Evolutionary conservation across 2,113 vertebrate species (phyloP), one percentile per base, ranked within the genome.

Genomic region (Prietella phreatophila): DNA sequence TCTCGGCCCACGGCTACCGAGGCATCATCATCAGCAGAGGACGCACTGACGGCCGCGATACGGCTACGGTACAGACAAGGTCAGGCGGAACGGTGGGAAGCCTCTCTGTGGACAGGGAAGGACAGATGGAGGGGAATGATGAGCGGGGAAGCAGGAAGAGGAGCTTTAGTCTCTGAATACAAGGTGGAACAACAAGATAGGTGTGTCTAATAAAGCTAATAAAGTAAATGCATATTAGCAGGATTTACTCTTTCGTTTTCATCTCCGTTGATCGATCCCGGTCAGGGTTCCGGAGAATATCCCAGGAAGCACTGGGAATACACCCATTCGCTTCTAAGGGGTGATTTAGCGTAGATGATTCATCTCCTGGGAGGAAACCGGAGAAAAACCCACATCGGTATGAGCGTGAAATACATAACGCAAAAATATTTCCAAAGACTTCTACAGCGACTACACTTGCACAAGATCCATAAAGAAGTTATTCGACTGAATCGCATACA

Each of bases 41-140:
- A 75, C 80, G 75, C n/a, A 9, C 79, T 61, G 86, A 83, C 56
- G 4, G 67, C 67, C 0, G 39, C 6, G 20, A 11, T 82, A 20
- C 53, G 7, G 53, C 9, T 22, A 78, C 20, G 13, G 50, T 14
- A 60, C 78, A 19, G 78, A 15, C 76, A 89, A 86, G 88, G 84
- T 89, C 88, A 86, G 79, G 22, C 9, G 33, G 81, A 56, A 56
- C 50, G 22, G 80, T 47, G 25, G 63, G 85, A 58, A 30, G 82
- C 9, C 73, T 89, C 84, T 33, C 79, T 65, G 50, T 73, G 36
- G 50, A 79, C 58, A 42, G 81, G 11, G 55, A 39, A 80, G 73
- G 42, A 47, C 53, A 50, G 84, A 60, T 82, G 78, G 47, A 88
- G 30, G 10, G 4, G 39, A 82, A 82, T 20, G 56, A 61, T 61